Evolutionary conservation across 30 jellyfish, hydroid and myxozoan species (phyloP).

Genomic region (Aurelia sp.): DNA sequence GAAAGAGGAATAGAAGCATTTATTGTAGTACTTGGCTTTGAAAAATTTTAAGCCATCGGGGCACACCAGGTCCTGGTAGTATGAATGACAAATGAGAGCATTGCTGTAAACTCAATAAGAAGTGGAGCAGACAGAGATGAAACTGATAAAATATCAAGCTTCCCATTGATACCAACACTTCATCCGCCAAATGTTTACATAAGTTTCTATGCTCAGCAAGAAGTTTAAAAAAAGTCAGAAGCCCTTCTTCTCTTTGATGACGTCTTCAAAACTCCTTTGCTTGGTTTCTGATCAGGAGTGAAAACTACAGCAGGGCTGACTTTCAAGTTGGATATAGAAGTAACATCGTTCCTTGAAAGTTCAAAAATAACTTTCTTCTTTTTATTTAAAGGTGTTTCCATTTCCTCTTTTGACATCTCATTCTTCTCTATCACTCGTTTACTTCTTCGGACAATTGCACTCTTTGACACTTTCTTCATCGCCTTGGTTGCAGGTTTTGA

Average conservation of each 20-base stretch:
- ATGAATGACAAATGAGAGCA: too few relatives aligned
- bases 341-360: conserved; percentile 48
- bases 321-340: conserved; percentile 67
- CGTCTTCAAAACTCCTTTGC: conserved; percentile 68
- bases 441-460: neutral
- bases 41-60: too few relatives aligned
- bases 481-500: too few relatives aligned
- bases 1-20: too few relatives aligned
- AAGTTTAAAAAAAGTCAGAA: conserved; percentile 45
- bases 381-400: neutral
- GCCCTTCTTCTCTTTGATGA: conserved; percentile 53
- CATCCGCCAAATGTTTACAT: neutral
- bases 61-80: too few relatives aligned
- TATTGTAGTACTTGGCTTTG: too few relatives aligned
- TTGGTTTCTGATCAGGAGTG: conserved; percentile 80
- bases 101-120: too few relatives aligned
- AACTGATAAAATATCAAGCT: too few relatives aligned
- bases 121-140: too few relatives aligned
- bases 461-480: conserved; percentile 2
- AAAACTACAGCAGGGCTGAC: conserved; percentile 78
- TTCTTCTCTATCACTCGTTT: neutral
- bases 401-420: neutral
- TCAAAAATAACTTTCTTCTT: conserved; percentile 74
- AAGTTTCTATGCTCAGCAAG: neutral
- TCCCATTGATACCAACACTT: too few relatives aligned